Evolutionary conservation across 2,888 invertebrate species (phyloP), one percentile per base, ranked within the genome.

Genomic region (Dicroscelio sp.): DNA sequence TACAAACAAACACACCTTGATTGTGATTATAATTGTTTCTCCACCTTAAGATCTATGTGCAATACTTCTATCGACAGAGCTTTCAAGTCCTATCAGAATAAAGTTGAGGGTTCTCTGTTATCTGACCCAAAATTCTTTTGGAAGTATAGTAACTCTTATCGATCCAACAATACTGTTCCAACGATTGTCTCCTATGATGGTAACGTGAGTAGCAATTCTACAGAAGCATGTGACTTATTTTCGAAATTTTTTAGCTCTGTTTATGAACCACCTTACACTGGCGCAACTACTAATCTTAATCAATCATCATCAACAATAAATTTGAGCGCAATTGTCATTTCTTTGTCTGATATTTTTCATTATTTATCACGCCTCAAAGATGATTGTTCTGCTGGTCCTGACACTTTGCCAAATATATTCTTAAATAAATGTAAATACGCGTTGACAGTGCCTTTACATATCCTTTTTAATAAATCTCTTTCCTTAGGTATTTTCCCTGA

Each of bases 61-160:
- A 65, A 65, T 1, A 10, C 8, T 6, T 25, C 52, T 14, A 78
- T 67, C 10, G 52, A 65, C 23, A 17, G 30, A 14, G 79, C 79
- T 2, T 48, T 48, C n/a, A 31, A 0, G 0, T 35, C 20, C n/a
- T 30, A 78, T 63, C 35, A 63, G n/a, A 78, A 78, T 33, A 27
- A 52, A 30, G 12, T 79, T 48, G 79, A 65, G 27, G 30, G 52
- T 6, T 31, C 31, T 52, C n/a, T 79, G 0, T 20, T 23, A 0
- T 27, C 5, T 6, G 67, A 79, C 25, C 79, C 65, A 0, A 79
- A 67, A 52, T n/a, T 25, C 23, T 79, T 79, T 23, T 79, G 79
- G 79, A 79, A 38, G 30, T 67, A 65, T 25, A 38, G 38, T 8
- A 67, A 65, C 25, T 48, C 65, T 0, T 79, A 65, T 48, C 14